A percentile compares a stretch with the other conserved stretches of the same genome.
Evolutionary conservation across 2,113 vertebrate genomes (phyloP).

Genomic region (Poeciliopsis prolifica): DNA sequence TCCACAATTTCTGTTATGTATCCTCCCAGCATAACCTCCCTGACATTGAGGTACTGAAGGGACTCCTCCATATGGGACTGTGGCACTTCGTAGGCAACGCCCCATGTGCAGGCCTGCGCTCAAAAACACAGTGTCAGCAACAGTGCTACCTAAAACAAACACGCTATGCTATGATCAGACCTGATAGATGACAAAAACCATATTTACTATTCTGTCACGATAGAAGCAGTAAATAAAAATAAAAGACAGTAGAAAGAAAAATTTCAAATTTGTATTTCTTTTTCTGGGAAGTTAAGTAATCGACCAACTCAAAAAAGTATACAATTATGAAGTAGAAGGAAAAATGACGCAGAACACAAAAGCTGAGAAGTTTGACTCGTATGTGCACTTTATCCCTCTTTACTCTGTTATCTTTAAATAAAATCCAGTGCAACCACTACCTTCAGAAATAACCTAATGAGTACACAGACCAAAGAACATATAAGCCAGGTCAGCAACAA

Average conservation of each 20-base stretch:
- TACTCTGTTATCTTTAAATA: neutral
- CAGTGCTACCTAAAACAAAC: neutral
- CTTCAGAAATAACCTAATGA: too few relatives aligned
- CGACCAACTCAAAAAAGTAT: too few relatives aligned
- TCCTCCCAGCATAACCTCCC: slow-evolving; percentile 89
- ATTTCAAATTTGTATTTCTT: too few relatives aligned
- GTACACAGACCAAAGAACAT: too few relatives aligned
- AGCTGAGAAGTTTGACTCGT: too few relatives aligned
- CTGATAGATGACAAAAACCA: neutral
- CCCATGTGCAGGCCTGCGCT: slow-evolving; percentile 88
- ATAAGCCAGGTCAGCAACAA: too few relatives aligned
- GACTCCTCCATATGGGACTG: slow-evolving; percentile 84
- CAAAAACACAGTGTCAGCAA: slow-evolving; percentile 14
- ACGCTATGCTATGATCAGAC: neutral
- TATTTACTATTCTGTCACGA: neutral
- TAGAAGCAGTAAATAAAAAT: neutral
- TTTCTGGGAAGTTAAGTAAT: too few relatives aligned
- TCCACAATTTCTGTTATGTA: slow-evolving; percentile 85
- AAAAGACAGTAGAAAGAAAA: neutral
- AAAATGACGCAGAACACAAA: too few relatives aligned
- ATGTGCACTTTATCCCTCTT: neutral
- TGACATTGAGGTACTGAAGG: slow-evolving; percentile 87
- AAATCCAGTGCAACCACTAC: too few relatives aligned
- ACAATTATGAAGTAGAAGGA: too few relatives aligned
- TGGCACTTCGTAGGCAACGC: slow-evolving; percentile 89